These are phyloP conservation scores for Rhorus exstirpatorius DNA, from an alignment of 2,888 invertebrate species.

Conservation along the genomic window DNA sequence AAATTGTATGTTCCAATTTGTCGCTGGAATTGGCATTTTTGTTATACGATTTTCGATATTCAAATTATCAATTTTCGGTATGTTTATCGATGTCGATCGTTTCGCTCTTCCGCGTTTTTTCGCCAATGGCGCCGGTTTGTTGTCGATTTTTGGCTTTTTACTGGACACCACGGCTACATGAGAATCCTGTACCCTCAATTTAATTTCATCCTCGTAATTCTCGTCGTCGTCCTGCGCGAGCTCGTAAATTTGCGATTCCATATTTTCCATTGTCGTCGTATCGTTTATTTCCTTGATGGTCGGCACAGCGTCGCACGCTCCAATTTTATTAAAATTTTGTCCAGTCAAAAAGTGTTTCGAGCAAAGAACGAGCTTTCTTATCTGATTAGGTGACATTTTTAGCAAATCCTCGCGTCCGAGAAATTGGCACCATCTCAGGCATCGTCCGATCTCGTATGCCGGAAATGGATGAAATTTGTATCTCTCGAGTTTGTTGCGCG, in stretches of 20 bases:
- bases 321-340: slow-evolving; percentile 82
- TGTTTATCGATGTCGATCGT: slow-evolving; percentile 82
- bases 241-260: background rate
- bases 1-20: slow-evolving; percentile 83
- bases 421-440: slow-evolving; percentile 84
- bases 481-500: slow-evolving; percentile 81
- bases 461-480: slow-evolving; percentile 85
- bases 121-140: slow-evolving; percentile 83
- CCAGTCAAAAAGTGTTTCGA: slow-evolving; percentile 84
- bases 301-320: slow-evolving; percentile 84
- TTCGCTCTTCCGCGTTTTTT: slow-evolving; percentile 84
- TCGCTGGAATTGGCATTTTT: slow-evolving; percentile 82
- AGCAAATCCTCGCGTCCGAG: slow-evolving; percentile 83
- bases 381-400: slow-evolving; percentile 85
- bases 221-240: slow-evolving; percentile 12
- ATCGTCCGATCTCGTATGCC: slow-evolving; percentile 84
- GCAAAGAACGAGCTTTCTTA: slow-evolving; percentile 83
- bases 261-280: background rate
- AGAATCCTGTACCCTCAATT: slow-evolving; percentile 67
- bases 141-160: slow-evolving; percentile 84
- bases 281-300: slow-evolving; percentile 80
- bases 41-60: slow-evolving; percentile 78
- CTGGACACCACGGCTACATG: slow-evolving; percentile 82
- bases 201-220: slow-evolving; percentile 37
- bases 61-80: slow-evolving; percentile 79